Base-by-base conservation (phyloP, 1,140 invertebrate genomes). In the Diorhabda carinulata region DNA sequence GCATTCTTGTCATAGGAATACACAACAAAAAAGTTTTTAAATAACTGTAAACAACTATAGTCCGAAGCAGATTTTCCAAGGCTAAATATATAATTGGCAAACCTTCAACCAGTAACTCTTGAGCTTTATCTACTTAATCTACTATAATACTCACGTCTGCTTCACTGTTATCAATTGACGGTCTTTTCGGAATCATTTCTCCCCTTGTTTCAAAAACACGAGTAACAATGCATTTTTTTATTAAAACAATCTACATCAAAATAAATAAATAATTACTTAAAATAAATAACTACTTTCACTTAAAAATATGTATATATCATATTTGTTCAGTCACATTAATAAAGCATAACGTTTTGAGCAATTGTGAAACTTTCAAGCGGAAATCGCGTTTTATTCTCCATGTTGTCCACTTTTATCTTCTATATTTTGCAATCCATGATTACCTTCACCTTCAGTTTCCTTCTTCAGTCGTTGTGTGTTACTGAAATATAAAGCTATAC, bases 401-500 rank as follows among this genome's bases (percentile, higher is more conserved):
- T 65, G 9, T 7, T 66, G 64, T 43, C 4, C 44, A 25, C 8
- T 42, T 56, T 64, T 57, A 10, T 47, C 44, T 56, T 5, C 6
- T 45, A 60, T n/a, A 25, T 67, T 60, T 60, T 67, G 7, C n/a
- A 52, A 2, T 52, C n/a, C 47, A 41, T 57, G 43, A 43, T 10
- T 5, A 40, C 43, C 25, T 9, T 9, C 58, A 25, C 43, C 65
- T 60, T 45, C 43, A 45, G 57, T 60, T 60, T 67, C 58, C 10
- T 67, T 67, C 43, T 67, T 67, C 6, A 56, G 43, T n/a, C 44
- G 57, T 47, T 67, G 65, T 7, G 25, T 67, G 47, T 67, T 67
- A 47, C 58, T 67, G 43, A 60, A 67, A 61, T 67, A 67, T 9
- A 67, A 43, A 41, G 65, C 65, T 44, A 67, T 67, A 42, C 57